Percentiles rank a stretch among this genome's conserved stretches.
Conservation (phyloP, 2,888 invertebrate genomes). For the Cryptops parisi region DNA sequence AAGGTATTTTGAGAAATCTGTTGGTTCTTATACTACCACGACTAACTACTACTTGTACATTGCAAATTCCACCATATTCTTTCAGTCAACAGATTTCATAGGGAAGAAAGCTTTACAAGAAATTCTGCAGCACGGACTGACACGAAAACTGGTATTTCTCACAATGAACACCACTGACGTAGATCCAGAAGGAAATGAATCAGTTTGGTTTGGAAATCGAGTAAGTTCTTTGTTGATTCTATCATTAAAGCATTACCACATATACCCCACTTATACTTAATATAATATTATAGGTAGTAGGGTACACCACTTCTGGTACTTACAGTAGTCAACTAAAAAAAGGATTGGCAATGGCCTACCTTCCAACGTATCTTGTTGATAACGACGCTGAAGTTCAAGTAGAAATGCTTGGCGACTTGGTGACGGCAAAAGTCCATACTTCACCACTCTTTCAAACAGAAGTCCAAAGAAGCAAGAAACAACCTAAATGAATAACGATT, state of each 20-base stretch:
- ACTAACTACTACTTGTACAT: not conserved
- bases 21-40: not conserved
- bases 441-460: slow-evolving; percentile 23
- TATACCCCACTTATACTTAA: too few species aligned
- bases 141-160: slow-evolving; percentile 23
- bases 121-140: slow-evolving; percentile 21
- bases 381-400: slow-evolving; percentile 25
- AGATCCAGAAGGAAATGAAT: slow-evolving; percentile 30
- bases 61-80: not conserved
- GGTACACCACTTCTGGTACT: slow-evolving; percentile 34
- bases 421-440: slow-evolving; percentile 22
- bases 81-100: slow-evolving; percentile 25
- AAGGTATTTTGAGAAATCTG: too few species aligned
- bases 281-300: slow-evolving; percentile 29
- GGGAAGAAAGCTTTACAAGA: slow-evolving; percentile 25
- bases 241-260: too few species aligned
- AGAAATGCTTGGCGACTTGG: slow-evolving; percentile 25
- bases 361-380: slow-evolving; percentile 27
- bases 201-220: slow-evolving; percentile 25
- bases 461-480: slow-evolving; percentile 15
- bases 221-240: slow-evolving; percentile 18
- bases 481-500: not conserved
- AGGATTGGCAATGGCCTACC: slow-evolving; percentile 34
- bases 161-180: slow-evolving; percentile 25
- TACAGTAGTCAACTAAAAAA: slow-evolving; percentile 30